Conservation (phyloP, 2,113 vertebrate genomes). For the Chaetodon auriga region DNA sequence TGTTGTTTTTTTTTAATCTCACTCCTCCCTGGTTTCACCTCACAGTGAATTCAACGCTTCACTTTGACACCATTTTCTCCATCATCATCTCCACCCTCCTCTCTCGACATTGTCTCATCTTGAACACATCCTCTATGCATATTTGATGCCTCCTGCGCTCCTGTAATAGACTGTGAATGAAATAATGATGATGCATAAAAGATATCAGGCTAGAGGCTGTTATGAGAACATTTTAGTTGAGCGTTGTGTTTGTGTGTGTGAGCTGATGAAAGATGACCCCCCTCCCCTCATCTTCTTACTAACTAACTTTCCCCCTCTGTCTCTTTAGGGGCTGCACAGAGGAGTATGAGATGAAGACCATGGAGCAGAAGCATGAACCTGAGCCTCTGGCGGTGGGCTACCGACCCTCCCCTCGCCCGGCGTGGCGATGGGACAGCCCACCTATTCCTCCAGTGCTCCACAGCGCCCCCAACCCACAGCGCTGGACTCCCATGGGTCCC, state of each 20-base stretch:
- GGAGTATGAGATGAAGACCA: slow-evolving; percentile 88
- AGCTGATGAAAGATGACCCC: neutral
- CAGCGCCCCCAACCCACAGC: slow-evolving; percentile 80
- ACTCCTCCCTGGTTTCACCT: neutral
- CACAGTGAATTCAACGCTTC: slow-evolving; percentile 13
- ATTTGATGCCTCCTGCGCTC: slow-evolving; percentile 56
- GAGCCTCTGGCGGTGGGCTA: slow-evolving; percentile 86
- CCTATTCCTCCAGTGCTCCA: slow-evolving; percentile 82
- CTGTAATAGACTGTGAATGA: slow-evolving; percentile 43
- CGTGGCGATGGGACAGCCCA: slow-evolving; percentile 91
- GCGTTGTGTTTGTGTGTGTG: neutral
- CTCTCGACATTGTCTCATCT: slow-evolving; percentile 37
- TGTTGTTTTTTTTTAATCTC: neutral
- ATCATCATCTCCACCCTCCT: neutral
- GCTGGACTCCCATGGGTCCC: slow-evolving; percentile 82
- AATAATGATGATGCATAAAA: slow-evolving; percentile 51
- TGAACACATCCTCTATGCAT: slow-evolving; percentile 51
- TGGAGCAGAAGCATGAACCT: slow-evolving; percentile 87
- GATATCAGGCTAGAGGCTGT: neutral
- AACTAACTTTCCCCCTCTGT: neutral
- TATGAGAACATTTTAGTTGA: neutral
- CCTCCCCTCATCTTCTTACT: neutral
- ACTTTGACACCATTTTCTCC: slow-evolving; percentile 12
- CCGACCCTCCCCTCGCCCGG: slow-evolving; percentile 86
- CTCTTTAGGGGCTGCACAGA: slow-evolving; percentile 91